Evolutionary conservation across 1,140 invertebrate species (phyloP), one percentile per base, ranked within the genome.

Genomic region (Megalopta genalis): DNA sequence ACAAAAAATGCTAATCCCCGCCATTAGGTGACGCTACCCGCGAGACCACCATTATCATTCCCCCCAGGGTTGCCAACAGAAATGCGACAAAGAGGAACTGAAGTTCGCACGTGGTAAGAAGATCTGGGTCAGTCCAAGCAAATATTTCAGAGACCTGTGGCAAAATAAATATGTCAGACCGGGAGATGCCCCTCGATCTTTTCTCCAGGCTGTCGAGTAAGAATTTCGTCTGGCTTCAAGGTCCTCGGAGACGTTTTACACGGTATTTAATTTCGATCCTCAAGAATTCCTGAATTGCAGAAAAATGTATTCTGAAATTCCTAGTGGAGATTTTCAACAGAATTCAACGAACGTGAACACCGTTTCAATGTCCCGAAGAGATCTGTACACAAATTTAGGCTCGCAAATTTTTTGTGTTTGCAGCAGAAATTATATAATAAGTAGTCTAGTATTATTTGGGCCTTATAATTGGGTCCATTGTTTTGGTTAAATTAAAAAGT

Each of bases 101-200:
- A 77, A 84, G 73, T 84, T 84, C 60, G 52, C 63, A 12, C 27
- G 60, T 57, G 23, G 66, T 42, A 27, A 67, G 39, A 54, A 54
- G 71, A 84, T 84, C 63, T 84, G 67, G 63, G 82, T 84, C 71
- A 59, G 57, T 52, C 63, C 57, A 37, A 54, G 49, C 77, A 71
- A 84, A 84, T 84, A 67, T 84, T 80, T 80, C 69, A 75, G 67
- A 64, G 81, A 84, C 71, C 62, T 73, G 69, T 83, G 83, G 75
- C 62, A 77, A 83, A 73, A 83, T 84, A 84, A 83, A 84, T 60
- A 83, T 69, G 77, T 39, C 60, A 12, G 68, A n/a, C 23, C 10
- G 23, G 8, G 63, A 60, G 25, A 12, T 57, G 27, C 42, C 37
- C 18, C 39, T 18, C 25, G 42, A 23, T 75, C 18, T 65, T 76